Evolutionary conservation across 2,797 vertebrate genomes (phyloP).

Genomic region (Antennarius maculatus): DNA sequence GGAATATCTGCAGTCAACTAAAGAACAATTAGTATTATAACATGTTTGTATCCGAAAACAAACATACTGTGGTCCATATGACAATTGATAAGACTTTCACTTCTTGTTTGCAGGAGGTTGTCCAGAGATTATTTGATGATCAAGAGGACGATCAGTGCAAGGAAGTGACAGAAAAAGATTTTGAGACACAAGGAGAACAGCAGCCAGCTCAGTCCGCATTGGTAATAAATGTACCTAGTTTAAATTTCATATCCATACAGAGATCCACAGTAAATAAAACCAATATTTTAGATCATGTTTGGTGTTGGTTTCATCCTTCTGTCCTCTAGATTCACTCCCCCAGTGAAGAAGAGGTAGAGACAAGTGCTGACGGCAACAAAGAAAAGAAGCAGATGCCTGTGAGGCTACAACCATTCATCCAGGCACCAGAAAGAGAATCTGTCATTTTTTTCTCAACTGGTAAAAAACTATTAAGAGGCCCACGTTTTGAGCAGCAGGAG

Average conservation of each 20-base stretch:
- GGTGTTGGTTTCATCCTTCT: constrained; percentile 4
- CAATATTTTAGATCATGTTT: neutral
- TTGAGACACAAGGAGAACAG: constrained; percentile 32
- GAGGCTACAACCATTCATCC: constrained; percentile 63
- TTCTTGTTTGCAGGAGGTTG: constrained; percentile 68
- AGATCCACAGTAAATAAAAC: neutral
- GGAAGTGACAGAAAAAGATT: constrained; percentile 22
- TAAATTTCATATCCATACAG: neutral
- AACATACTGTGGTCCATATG: neutral
- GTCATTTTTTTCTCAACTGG: constrained; percentile 83
- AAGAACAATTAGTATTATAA: neutral
- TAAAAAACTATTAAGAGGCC: constrained; percentile 61
- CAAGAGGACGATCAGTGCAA: constrained; percentile 53
- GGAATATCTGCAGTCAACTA: no score
- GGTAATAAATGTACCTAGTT: constrained; percentile 47
- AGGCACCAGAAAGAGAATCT: constrained; percentile 74
- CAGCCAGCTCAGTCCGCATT: constrained; percentile 18
- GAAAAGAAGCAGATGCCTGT: constrained; percentile 7
- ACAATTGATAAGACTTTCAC: neutral
- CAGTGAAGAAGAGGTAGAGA: constrained; percentile 28
- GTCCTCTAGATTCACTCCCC: constrained; percentile 46
- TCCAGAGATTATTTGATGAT: constrained; percentile 80
- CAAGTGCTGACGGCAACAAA: neutral
- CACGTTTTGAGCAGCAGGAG: constrained; percentile 44
- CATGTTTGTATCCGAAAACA: neutral